Base-by-base conservation (phyloP, 2,888 invertebrate genomes). In the Hanleya hanleyi region DNA sequence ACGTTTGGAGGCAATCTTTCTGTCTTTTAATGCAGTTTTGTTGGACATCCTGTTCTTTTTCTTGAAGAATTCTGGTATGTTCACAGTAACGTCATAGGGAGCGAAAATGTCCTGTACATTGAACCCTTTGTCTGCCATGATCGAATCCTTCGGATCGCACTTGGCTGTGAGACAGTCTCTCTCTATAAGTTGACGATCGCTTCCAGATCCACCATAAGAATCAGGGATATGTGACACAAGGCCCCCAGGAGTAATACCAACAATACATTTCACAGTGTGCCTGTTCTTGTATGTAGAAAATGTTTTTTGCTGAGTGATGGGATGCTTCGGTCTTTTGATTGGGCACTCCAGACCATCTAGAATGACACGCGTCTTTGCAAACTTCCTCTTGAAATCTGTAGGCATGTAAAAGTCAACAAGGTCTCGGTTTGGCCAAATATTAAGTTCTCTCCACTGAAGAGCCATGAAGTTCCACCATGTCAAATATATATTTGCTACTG, bases 41-140 rank as follows among this genome's bases (percentile, higher is more conserved):
- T 68, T 38, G 37, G 36, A 35, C 71, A 79, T 74, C 57, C 76
- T 33, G 47, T 81, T 80, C 47, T 73, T 77, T 50, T 80, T 79
- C 29, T 64, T 71, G 35, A 80, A 78, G 69, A 80, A 81, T 29
- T 80, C 67, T 29, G 78, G 78, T 33, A 78, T 81, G 66, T 79
- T 77, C 6, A 81, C 47, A 2, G 67, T 50, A 26, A 81, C 79
- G 67, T 75, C 64, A 22, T 67, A 81, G 78, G 75, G 69, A 22
- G 68, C 73, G 66, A 81, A 81, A 0, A 77, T 33, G 69, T 79
- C 77, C 49, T 80, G 77, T 9, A 74, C 69, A 65, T 75, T 69
- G 32, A 77, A 78, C 1, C 77, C 77, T 61, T 75, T 78, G 51
- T 77, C 73, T 26, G 73, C 69, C 75, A 77, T 75, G n/a, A 78